Evolutionary conservation across 2,113 vertebrate species (phyloP), one percentile per base, ranked within the genome.

Genomic region (Rana temporaria): DNA sequence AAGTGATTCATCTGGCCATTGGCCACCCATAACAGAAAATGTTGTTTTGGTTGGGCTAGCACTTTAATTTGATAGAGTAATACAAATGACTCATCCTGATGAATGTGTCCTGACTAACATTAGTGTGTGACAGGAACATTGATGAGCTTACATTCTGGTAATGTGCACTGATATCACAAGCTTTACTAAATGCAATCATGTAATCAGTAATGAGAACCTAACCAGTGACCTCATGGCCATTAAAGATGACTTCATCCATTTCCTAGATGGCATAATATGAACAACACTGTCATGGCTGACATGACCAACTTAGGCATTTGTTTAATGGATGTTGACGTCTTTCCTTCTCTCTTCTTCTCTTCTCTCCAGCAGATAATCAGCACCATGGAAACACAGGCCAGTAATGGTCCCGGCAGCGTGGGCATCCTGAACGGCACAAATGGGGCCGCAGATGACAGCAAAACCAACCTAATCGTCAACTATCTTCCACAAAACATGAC

Each of bases 401-500:
- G 96, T 92, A 96, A 97, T 78, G 94, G 96, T 90, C 95, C 96
- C 75, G 95, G 96, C 34, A 95, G 94, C 93, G 95, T 95, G 92
- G 79, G 88, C 64, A 88, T 96, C 90, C 95, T 96, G 78, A 98
- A 97, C 0, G 96, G 96, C 90, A 95, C 95, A 84, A 91, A 97
- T 0, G 92, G 94, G 71, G 93, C 95, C 71, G 95, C 95, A 4
- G 97, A 98, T 0, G 97, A 98, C 93, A 97, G 96, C 93, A 98
- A 98, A 91, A 98, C 97, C 88, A 98, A 98, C 92, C 93, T 98
- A 91, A 98, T 98, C 55, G 97, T 98, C 89, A 98, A 98, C 91
- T 98, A 98, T 89, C 92, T 98, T 92, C 97, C 97, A 85, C 97
- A 98, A 93, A 98, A 96, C 90, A 98, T 98, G 97, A 98, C 96